Evolutionary conservation across 2,888 invertebrate species (phyloP).

Genomic region (Melikaiella ostensackeni): DNA sequence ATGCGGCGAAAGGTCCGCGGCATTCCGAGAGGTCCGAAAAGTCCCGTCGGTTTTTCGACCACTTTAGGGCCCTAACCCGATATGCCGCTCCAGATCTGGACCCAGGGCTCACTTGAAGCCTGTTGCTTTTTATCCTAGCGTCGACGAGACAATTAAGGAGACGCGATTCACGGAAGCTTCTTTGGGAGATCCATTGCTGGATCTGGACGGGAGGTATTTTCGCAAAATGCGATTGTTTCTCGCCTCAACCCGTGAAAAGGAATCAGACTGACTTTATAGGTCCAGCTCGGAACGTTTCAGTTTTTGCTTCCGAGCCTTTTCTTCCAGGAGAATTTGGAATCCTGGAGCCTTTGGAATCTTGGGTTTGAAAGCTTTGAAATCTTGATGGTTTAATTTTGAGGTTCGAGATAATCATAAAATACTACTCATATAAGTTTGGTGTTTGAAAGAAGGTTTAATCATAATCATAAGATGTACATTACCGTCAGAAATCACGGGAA

Average conservation of each 20-base stretch:
- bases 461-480: too few species aligned
- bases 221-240: slow-evolving; percentile 41
- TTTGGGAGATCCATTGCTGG: slow-evolving; percentile 37
- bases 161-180: slow-evolving; percentile 41
- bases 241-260: slow-evolving; percentile 30
- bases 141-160: slow-evolving; percentile 60
- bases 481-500: too few species aligned
- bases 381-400: neutral
- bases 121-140: slow-evolving; percentile 47
- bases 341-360: neutral
- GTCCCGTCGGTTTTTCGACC: slow-evolving; percentile 55
- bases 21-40: slow-evolving; percentile 57
- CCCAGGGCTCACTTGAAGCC: slow-evolving; percentile 1
- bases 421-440: neutral
- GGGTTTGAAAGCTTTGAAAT: neutral
- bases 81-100: slow-evolving; percentile 57
- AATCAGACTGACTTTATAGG: slow-evolving; percentile 30
- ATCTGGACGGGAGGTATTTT: slow-evolving; percentile 42
- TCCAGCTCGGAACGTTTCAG: neutral
- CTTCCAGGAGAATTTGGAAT: neutral
- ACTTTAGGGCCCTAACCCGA: slow-evolving; percentile 52
- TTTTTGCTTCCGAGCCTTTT: slow-evolving; percentile 35
- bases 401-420: neutral
- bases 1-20: slow-evolving; percentile 61
- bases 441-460: too few species aligned